phyloP scores from a whole-genome alignment of 2,113 vertebrate species.

The Colossoma macropomum region DNA sequence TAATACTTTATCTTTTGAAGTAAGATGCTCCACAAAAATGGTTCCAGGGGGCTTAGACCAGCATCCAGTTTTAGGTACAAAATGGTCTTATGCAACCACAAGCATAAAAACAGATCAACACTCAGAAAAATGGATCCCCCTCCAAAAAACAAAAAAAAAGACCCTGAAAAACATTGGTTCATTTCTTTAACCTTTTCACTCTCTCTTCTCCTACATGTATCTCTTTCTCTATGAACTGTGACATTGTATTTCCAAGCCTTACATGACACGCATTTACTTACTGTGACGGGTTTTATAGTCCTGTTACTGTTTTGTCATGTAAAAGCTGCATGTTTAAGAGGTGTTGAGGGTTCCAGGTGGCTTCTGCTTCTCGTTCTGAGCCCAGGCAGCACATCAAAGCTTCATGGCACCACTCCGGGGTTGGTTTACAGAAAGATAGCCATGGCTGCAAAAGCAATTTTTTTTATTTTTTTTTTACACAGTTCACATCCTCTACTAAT shows the following conservation, averaged over 20 bases:
- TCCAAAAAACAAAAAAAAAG: background rate
- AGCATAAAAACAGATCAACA: background rate
- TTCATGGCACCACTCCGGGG: too few species aligned
- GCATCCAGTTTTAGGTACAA: background rate
- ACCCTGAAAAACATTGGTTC: too few species aligned
- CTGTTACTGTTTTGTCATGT: conserved; percentile 46
- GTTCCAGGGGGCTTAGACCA: background rate
- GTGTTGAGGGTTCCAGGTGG: background rate
- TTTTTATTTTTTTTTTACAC: background rate
- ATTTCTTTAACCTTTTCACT: background rate
- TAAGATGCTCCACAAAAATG: background rate
- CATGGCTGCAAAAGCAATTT: too few species aligned
- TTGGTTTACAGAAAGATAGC: too few species aligned
- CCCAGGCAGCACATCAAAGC: too few species aligned
- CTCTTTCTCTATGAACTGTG: background rate
- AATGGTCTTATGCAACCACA: background rate
- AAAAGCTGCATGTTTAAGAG: conserved; percentile 40
- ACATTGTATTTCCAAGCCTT: conserved; percentile 44
- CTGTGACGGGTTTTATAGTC: conserved; percentile 70
- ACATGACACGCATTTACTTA: conserved; percentile 63
- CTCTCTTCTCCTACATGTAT: background rate
- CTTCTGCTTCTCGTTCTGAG: background rate
- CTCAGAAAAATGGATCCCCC: background rate
- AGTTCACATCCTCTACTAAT: too few species aligned
- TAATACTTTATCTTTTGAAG: background rate